Conservation (phyloP, 2,888 invertebrate species). For the Keiferia lycopersicella region DNA sequence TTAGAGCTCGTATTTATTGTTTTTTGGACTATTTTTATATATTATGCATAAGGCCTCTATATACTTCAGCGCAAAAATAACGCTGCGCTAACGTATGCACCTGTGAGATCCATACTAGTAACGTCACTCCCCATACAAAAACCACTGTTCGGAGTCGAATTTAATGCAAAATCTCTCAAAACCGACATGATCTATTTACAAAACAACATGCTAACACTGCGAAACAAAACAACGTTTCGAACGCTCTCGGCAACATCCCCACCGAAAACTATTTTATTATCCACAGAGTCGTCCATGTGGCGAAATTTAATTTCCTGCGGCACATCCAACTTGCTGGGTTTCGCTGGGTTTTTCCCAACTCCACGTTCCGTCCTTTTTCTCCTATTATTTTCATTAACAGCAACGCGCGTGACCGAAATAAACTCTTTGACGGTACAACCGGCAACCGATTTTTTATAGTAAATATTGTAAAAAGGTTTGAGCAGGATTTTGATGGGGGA, state of each 20-base stretch:
- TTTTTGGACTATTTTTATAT: too few relatives aligned
- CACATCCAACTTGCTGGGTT: slow-evolving; percentile 45
- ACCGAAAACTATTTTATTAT: slow-evolving; percentile 24
- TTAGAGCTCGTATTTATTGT: too few relatives aligned
- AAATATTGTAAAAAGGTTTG: slow-evolving; percentile 49
- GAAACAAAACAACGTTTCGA: slow-evolving; percentile 22
- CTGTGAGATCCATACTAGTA: too few relatives aligned
- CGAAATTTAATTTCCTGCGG: slow-evolving; percentile 43
- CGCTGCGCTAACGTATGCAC: too few relatives aligned
- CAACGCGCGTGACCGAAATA: slow-evolving; percentile 67
- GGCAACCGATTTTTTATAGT: slow-evolving; percentile 41
- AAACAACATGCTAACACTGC: slow-evolving; percentile 4
- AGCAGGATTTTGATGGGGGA: slow-evolving; percentile 44
- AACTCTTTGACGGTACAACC: slow-evolving; percentile 52
- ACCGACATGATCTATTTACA: too few relatives aligned
- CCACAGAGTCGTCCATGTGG: slow-evolving; percentile 23
- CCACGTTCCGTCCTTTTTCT: slow-evolving; percentile 53
- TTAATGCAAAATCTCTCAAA: too few relatives aligned
- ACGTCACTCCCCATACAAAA: too few relatives aligned
- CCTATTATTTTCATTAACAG: slow-evolving; percentile 73
- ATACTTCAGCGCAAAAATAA: too few relatives aligned
- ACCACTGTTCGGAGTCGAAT: too few relatives aligned
- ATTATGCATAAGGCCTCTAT: too few relatives aligned
- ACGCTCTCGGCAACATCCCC: slow-evolving; percentile 2
- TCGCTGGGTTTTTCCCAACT: slow-evolving; percentile 38